Base-by-base conservation (phyloP, 2,113 vertebrate species). In the Baryphthengus martii region DNA sequence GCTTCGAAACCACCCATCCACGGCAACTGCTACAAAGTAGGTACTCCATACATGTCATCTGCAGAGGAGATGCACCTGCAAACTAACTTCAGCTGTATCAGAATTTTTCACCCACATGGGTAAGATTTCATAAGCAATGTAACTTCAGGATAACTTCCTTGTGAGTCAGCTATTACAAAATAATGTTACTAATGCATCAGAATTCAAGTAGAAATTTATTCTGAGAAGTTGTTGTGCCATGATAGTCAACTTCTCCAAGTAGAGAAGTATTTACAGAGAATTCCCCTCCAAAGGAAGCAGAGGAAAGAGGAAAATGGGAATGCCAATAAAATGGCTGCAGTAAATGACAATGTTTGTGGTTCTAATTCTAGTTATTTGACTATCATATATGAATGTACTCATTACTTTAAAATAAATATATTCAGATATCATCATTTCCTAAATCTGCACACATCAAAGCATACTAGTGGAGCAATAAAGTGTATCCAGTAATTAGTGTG, bases 31-130 rank as follows among this genome's bases (percentile, higher is more conserved):
- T 49, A 25, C 15, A 72, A 72, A 47, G 20, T 16, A 56, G 33
- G 25, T 35, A 4, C 5, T 58, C 40, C 21, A 25, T 11, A 23
- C 12, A 49, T 0, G 0, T 47, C 71, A 7, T 49, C 65, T 74
- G 10, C 49, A 74, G 59, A 62, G 25, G 35, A 68, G n/a, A 39
- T 20, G 8, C 10, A 9, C 33, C 50, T 88, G 42, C 52, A 88
- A 74, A 92, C 45, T 33, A 25, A 21, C 42, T 79, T 33, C n/a
- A 63, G 11, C n/a, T 49, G 0, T 7, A 58, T 35, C 16, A 17
- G 47, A 75, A 53, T 40, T 67, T 83, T 61, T 76, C 71, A 73
- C 7, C 15, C 28, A 23, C 2, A 0, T 20, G 15, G 13, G 33
- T 25, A 56, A 40, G 77, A 65, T 76, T 61, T 39, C 13, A 6